These are phyloP conservation scores for Pycnomerus fuliginosus DNA, from an alignment of 2,888 invertebrate species.

Conservation along the genomic window DNA sequence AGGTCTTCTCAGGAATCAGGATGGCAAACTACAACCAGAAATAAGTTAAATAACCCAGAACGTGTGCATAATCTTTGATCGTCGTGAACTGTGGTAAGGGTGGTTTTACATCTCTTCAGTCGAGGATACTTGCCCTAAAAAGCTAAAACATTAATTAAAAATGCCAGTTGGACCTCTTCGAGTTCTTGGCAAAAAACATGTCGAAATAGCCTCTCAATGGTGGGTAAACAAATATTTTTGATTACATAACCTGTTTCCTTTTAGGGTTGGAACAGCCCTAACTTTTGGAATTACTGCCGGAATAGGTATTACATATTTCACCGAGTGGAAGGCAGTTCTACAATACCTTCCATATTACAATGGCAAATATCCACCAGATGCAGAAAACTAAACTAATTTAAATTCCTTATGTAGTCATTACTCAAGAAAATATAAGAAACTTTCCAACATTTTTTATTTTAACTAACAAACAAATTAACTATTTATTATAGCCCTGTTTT, in stretches of 20 bases:
- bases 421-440: no score
- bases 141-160: background rate
- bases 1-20: no score
- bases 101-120: background rate
- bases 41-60: no score
- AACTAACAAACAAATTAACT: no score
- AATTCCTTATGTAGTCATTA: no score
- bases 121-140: background rate
- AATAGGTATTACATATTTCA: slow-evolving; percentile 65
- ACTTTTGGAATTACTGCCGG: slow-evolving; percentile 69
- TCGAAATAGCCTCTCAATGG: slow-evolving; percentile 57
- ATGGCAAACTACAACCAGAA: no score
- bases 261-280: slow-evolving; percentile 60
- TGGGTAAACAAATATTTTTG: slow-evolving; percentile 39
- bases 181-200: slow-evolving; percentile 61
- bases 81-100: background rate
- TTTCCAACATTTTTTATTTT: no score
- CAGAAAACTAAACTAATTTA: no score
- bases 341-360: slow-evolving; percentile 75
- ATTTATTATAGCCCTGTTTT: no score
- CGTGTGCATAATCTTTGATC: no score
- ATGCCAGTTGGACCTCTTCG: slow-evolving; percentile 29
- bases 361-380: slow-evolving; percentile 61
- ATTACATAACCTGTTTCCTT: slow-evolving; percentile 14
- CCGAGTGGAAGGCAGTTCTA: slow-evolving; percentile 76